Conservation (phyloP, 1,140 invertebrate genomes). For the Mylabris phalerata region DNA sequence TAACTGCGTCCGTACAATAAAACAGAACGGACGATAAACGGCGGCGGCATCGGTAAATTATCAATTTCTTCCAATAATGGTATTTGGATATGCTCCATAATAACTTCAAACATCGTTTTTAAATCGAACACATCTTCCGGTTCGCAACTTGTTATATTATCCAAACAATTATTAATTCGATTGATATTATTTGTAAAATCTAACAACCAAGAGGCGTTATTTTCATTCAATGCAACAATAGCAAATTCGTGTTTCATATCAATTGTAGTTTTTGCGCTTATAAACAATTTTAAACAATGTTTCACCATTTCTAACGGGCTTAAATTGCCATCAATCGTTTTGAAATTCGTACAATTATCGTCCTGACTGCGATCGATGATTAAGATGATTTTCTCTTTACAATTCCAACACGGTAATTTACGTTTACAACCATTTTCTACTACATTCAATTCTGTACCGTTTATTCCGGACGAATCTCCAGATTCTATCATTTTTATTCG, state of each 20-base stretch:
- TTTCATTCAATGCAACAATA: constrained; percentile 52
- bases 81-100: constrained; percentile 47
- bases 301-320: constrained; percentile 57
- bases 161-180: constrained; percentile 50
- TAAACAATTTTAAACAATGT: constrained; percentile 56
- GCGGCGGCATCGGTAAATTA: constrained; percentile 43
- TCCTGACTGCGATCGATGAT: constrained; percentile 61
- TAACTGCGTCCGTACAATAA: constrained; percentile 61
- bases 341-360: constrained; percentile 51
- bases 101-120: constrained; percentile 50
- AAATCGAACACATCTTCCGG: constrained; percentile 52
- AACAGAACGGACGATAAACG: constrained; percentile 54
- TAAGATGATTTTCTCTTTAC: constrained; percentile 57
- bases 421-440: neutral
- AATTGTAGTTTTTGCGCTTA: constrained; percentile 56
- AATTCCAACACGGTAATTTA: constrained; percentile 47
- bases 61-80: constrained; percentile 40
- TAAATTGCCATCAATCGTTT: constrained; percentile 51
- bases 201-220: constrained; percentile 49
- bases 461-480: neutral
- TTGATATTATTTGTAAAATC: constrained; percentile 58
- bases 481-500: no score
- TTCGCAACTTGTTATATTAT: constrained; percentile 48
- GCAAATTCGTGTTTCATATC: constrained; percentile 61
- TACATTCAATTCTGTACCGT: neutral